A percentile compares a stretch with the other conserved stretches of the same genome.
Conservation (phyloP, 2,113 vertebrate species). For the Sciurus niger region DNA sequence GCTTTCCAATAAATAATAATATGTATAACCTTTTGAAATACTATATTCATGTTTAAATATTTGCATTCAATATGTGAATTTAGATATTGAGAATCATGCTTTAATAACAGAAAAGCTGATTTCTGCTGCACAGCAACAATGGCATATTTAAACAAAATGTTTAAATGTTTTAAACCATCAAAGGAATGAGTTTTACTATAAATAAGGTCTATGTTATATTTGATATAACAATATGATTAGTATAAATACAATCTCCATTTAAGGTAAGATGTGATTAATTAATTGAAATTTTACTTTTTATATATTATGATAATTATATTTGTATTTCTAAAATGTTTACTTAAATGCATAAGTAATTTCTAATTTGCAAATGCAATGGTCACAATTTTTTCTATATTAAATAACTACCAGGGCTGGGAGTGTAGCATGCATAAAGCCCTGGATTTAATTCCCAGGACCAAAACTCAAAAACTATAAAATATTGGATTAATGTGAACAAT, state of each 20-base stretch:
- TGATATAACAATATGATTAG: background rate
- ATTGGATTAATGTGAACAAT: background rate
- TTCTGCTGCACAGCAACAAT: background rate
- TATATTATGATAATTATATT: background rate
- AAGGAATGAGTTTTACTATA: background rate
- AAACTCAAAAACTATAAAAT: background rate
- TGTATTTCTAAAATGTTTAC: background rate
- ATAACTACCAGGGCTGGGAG: background rate
- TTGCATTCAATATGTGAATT: background rate
- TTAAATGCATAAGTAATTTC: slow-evolving; percentile 1
- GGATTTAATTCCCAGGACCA: too few species aligned
- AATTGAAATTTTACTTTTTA: slow-evolving; percentile 29
- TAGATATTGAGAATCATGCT: background rate
- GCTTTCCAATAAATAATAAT: background rate
- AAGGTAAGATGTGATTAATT: slow-evolving; percentile 18
- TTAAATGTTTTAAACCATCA: background rate
- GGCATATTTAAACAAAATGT: slow-evolving; percentile 19
- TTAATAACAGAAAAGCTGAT: background rate
- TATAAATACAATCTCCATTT: slow-evolving; percentile 25
- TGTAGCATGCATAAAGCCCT: too few species aligned
- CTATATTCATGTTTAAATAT: background rate
- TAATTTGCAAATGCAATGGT: slow-evolving; percentile 13
- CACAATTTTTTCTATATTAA: slow-evolving; percentile 43
- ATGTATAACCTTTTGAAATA: background rate
- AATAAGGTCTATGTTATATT: background rate